These are phyloP conservation scores for Enteromius afrohamiltoni DNA, from an alignment of 2,797 vertebrate genomes.

Conservation along the genomic window DNA sequence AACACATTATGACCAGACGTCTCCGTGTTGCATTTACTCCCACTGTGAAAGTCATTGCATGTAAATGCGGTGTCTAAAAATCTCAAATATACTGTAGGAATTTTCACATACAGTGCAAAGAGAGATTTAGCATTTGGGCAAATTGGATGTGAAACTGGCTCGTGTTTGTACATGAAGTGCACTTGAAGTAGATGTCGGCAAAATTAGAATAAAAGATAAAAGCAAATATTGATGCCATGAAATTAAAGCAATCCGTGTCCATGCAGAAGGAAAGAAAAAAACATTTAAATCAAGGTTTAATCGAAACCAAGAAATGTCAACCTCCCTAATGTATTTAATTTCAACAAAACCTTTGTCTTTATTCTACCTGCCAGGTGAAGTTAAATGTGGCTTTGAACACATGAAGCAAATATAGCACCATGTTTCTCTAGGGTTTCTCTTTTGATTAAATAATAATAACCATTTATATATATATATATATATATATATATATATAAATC, in stretches of 20 bases:
- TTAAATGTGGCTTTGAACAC: conserved; percentile 9
- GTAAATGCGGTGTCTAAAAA: not conserved
- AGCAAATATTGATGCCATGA: conserved; percentile 35
- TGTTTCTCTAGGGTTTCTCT: not conserved
- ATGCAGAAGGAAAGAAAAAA: not conserved
- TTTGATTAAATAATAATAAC: not conserved
- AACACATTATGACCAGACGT: conserved; percentile 45
- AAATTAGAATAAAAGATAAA: conserved; percentile 41
- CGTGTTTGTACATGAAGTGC: not conserved
- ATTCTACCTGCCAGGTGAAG: not conserved
- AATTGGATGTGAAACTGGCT: conserved; percentile 37
- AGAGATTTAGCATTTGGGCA: conserved; percentile 18
- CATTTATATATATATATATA: no score
- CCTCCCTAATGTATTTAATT: not conserved
- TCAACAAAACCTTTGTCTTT: not conserved
- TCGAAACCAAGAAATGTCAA: conserved; percentile 1
- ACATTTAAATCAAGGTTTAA: conserved; percentile 17
- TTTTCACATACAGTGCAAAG: not conserved
- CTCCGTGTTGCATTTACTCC: not conserved
- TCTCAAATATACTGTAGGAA: not conserved
- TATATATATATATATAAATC: no score
- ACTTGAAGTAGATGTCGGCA: conserved; percentile 8
- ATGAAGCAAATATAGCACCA: not conserved
- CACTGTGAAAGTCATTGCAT: conserved; percentile 9
- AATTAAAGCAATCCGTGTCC: conserved; percentile 32